phyloP scores from a whole-genome alignment of 2,888 invertebrate species.

The Drosophila mimica region DNA sequence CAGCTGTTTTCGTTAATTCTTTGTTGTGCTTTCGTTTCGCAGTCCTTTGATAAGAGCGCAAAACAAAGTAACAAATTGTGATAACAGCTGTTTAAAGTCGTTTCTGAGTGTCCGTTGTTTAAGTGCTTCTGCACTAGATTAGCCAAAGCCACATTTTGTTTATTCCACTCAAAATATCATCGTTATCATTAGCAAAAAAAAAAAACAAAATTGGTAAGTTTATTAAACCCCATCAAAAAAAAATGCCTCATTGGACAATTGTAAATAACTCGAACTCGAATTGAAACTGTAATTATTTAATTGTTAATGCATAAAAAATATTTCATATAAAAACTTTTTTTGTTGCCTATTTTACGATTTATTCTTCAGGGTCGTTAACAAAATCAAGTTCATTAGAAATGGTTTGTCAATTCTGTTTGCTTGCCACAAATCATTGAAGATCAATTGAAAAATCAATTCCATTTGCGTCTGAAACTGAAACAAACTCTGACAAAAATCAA shows the following conservation, averaged over 20 bases:
- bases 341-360: background rate
- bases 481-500: background rate
- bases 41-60: conserved; percentile 14
- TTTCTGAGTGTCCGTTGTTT: conserved; percentile 8
- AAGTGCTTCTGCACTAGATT: background rate
- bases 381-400: conserved; percentile 3
- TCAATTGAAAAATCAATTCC: conserved; percentile 16
- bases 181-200: background rate
- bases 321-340: background rate
- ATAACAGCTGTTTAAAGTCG: conserved; percentile 37
- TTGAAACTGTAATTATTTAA: background rate
- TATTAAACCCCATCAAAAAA: background rate
- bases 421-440: background rate
- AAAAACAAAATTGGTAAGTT: background rate
- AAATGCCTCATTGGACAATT: too few species aligned
- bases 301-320: background rate
- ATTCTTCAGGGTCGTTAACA: background rate
- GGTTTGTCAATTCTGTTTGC: background rate
- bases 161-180: background rate
- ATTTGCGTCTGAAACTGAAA: background rate
- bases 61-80: background rate
- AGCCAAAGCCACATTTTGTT: background rate
- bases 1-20: conserved; percentile 31
- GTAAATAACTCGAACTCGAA: too few species aligned
- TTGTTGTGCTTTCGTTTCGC: conserved; percentile 1